phyloP scores from a whole-genome alignment of 2,797 vertebrate species.

The Helostoma temminkii region DNA sequence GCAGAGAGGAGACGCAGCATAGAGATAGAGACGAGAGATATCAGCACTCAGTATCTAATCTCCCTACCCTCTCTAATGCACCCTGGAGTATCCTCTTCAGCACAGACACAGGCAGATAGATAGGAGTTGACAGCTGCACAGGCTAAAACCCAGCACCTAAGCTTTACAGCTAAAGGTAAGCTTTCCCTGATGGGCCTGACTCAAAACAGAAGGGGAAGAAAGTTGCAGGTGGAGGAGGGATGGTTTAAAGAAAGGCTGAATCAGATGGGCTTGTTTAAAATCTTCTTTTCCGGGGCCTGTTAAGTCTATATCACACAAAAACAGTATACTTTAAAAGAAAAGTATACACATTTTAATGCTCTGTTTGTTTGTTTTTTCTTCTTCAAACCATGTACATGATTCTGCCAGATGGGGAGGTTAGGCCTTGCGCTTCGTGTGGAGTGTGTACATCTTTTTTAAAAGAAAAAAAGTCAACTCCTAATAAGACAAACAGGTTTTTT shows the following conservation, averaged over 20 bases:
- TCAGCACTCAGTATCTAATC: slow-evolving; percentile 79
- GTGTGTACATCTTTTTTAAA: not conserved
- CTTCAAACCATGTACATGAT: not conserved
- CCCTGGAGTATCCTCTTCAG: slow-evolving; percentile 71
- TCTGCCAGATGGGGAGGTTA: slow-evolving; percentile 9
- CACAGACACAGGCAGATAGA: slow-evolving; percentile 53
- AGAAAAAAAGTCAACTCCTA: not conserved
- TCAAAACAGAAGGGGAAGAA: slow-evolving; percentile 1
- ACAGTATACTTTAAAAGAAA: not conserved
- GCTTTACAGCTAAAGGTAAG: slow-evolving; percentile 53
- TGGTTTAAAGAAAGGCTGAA: slow-evolving; percentile 15
- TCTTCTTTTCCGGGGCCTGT: slow-evolving; percentile 5
- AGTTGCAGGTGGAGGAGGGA: not conserved
- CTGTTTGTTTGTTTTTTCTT: slow-evolving; percentile 6
- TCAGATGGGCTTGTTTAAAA: slow-evolving; percentile 21
- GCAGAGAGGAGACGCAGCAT: slow-evolving; percentile 43
- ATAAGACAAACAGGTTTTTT: not conserved
- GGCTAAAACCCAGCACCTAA: slow-evolving; percentile 47
- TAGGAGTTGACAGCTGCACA: slow-evolving; percentile 58
- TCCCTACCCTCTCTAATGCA: slow-evolving; percentile 72
- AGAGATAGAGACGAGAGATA: slow-evolving; percentile 58
- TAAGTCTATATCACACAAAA: slow-evolving; percentile 12
- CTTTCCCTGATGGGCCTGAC: slow-evolving; percentile 37
- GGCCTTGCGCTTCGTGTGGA: not conserved
- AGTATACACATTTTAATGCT: not conserved